phyloP scores from a whole-genome alignment of 2,888 invertebrate genomes.

The Scaptomyza flava region DNA sequence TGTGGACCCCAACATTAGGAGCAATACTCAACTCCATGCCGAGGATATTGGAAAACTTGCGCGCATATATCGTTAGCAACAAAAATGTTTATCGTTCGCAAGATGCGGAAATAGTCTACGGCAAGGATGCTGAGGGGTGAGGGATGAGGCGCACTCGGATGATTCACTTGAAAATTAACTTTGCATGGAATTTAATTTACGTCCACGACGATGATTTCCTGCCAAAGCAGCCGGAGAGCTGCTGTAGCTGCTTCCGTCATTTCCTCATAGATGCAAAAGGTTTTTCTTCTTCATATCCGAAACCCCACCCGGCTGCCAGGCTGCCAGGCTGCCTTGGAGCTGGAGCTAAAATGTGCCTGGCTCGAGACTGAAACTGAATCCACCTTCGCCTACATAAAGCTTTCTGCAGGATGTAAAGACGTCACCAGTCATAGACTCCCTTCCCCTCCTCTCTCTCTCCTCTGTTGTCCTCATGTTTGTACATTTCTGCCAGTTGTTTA shows the following conservation, averaged over 20 bases:
- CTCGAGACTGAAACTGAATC: slow-evolving; percentile 10
- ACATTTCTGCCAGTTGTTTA: slow-evolving; percentile 64
- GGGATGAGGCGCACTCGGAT: neutral
- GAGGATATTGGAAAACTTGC: slow-evolving; percentile 19
- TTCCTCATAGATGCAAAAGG: slow-evolving; percentile 72
- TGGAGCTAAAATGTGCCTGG: slow-evolving; percentile 12
- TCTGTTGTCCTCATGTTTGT: slow-evolving; percentile 31
- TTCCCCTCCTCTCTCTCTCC: neutral
- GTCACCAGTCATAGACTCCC: slow-evolving; percentile 34
- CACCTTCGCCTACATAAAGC: slow-evolving; percentile 52
- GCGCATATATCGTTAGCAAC: slow-evolving; percentile 12
- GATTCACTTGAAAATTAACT: slow-evolving; percentile 68
- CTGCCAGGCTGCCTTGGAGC: slow-evolving; percentile 10
- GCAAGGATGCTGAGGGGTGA: neutral
- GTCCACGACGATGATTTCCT: slow-evolving; percentile 82
- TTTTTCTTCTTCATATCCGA: slow-evolving; percentile 4
- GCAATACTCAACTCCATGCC: neutral
- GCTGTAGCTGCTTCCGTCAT: slow-evolving; percentile 78
- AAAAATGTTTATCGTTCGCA: slow-evolving; percentile 34
- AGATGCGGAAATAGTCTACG: slow-evolving; percentile 55
- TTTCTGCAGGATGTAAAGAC: slow-evolving; percentile 75
- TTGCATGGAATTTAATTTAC: slow-evolving; percentile 82
- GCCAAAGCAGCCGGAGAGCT: slow-evolving; percentile 61
- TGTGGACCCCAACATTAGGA: neutral
- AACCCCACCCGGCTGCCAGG: neutral